Base-by-base conservation (phyloP, 2,888 invertebrate species). In the Drosophila yooni region DNA sequence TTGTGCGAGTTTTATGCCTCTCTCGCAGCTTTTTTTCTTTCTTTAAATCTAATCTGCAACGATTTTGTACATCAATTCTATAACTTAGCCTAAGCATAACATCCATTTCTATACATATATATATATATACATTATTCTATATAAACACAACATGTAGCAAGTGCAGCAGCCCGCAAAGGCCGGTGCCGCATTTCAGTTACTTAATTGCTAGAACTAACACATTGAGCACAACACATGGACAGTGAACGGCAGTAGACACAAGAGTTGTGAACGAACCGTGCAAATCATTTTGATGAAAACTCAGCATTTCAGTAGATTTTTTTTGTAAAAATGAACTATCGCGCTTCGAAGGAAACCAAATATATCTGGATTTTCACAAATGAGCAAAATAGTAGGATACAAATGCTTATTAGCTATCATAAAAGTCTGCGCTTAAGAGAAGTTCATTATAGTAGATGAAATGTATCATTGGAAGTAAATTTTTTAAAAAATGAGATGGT, bases 211-310 rank as follows among this genome's bases (percentile, higher is more conserved):
- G 21, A 67, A 67, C 52, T 79, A 76, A 71, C 73, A 76, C 88
- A 73, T 87, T 84, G 88, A 84, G 88, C 85, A 76, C 83, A 83
- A 86, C 76, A 82, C 62, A 63, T 80, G 78, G 81, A 73, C 80
- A 74, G 56, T 59, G 58, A 70, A 57, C 52, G 57, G 38, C 46
- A 38, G 46, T 51, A 52, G 51, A 10, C 21, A 40, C 46, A 57
- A 66, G 62, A 69, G 46, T 40, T 79, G 46, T 8, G 11, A 58
- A 33, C 34, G n/a, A 48, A 18, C 27, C 15, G 7, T 18, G 59
- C 11, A 38, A 38, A 46, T 15, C 15, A 21, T 18, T 27, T 18
- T 6, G 4, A 15, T 10, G 11, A 48, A 29, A 33, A 46, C 13
- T 33, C 3, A 50, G 43, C 43, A 57, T 34, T 21, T 43, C 29